Base-by-base conservation (phyloP, 1,140 invertebrate genomes). In the Apis dorsata region DNA sequence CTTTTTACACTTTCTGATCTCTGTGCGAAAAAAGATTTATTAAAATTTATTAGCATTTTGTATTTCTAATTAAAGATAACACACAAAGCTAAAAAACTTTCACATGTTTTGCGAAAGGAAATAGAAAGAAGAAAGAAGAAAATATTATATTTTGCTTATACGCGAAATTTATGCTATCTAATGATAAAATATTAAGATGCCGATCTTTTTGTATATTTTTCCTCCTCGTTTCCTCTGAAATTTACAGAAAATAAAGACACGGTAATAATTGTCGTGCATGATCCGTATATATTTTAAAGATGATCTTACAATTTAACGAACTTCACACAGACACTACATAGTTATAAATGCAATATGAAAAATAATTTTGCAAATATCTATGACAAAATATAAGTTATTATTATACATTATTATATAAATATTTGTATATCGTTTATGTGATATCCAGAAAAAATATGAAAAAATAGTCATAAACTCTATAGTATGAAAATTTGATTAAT, bases 61-160 rank as follows among this genome's bases (percentile, higher is more conserved):
- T 81, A 74, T 74, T 81, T 21, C 2, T 59, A 24, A 68, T 65
- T 60, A 17, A 19, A 44, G 21, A 65, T 34, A 65, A 15, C 15
- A 17, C 11, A 66, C 12, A n/a, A 34, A 53, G 24, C 73, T 59
- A 60, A 53, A 75, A 21, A 17, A 69, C 28, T 44, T 60, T 51
- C 49, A 49, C 15, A 62, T 68, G 21, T 51, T 77, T 34, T 60
- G 13, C 44, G n/a, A 51, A 34, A 44, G 9, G 0, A 44, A 19
- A 15, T 51, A 44, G 49, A 62, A n/a, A 21, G 17, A n/a, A 13
- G 8, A 57, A 76, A 69, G 10, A 28, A 49, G 49, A 73, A 49
- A 21, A 34, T 17, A 21, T 81, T 76, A 81, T 81, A 81, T 81
- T 76, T 81, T 75, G 73, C 80, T 81, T 75, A 75, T 24, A 34